phyloP scores from a whole-genome alignment of 2,888 invertebrate species.

The Hylaea fasciaria region DNA sequence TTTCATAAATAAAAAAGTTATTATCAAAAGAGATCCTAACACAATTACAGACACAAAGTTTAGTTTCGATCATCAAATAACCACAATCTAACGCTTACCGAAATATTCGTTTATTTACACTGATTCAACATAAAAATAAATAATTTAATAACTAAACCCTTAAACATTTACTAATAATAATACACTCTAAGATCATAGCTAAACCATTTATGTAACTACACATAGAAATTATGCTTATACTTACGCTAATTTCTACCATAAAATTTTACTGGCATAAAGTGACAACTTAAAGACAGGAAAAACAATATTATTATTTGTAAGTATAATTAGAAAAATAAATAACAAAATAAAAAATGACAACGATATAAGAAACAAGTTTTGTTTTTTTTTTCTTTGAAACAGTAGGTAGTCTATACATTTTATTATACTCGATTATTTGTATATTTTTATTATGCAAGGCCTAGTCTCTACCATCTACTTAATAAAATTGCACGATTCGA shows the following conservation, averaged over 20 bases:
- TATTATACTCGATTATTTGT: constrained; percentile 45
- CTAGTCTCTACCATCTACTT: constrained; percentile 73
- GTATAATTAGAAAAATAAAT: constrained; percentile 82
- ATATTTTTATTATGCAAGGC: constrained; percentile 63
- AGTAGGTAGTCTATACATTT: constrained; percentile 38
- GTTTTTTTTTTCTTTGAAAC: constrained; percentile 9
- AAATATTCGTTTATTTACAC: constrained; percentile 80
- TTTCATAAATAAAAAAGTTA: constrained; percentile 61
- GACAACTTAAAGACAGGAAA: constrained; percentile 55
- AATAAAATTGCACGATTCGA: constrained; percentile 83
- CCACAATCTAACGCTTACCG: constrained; percentile 78
- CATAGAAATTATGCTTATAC: constrained; percentile 29
- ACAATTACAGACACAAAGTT: constrained; percentile 52
- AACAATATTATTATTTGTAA: constrained; percentile 73
- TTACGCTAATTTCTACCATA: constrained; percentile 60
- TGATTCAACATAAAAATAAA: constrained; percentile 84
- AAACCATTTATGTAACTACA: constrained; percentile 27
- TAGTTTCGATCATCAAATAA: constrained; percentile 74
- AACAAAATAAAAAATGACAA: too few species aligned
- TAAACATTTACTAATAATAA: constrained; percentile 77
- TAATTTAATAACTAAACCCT: constrained; percentile 82
- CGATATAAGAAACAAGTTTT: constrained; percentile 43
- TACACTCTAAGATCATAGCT: constrained; percentile 59
- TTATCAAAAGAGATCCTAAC: constrained; percentile 70
- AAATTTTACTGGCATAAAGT: constrained; percentile 78